Evolutionary conservation across 2,113 vertebrate genomes (phyloP), one percentile per base, ranked within the genome.

Genomic region (Laterallus jamaicensis): DNA sequence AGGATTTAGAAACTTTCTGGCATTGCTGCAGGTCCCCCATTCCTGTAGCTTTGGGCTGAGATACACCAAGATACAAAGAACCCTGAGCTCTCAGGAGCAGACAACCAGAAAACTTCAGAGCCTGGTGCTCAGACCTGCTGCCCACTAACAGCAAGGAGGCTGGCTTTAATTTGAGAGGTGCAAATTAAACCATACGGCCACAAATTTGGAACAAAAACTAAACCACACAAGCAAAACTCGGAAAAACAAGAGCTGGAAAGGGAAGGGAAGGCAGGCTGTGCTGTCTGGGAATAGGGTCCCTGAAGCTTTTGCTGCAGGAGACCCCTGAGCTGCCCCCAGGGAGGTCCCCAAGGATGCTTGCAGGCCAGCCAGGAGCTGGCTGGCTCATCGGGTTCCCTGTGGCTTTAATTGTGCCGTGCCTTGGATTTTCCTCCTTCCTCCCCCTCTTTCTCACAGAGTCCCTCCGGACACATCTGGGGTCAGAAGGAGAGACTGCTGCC

Each of bases 81-180:
- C 32, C 7, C 15, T 71, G 52, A 7, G 32, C 56, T 91, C 81
- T 62, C 13, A 29, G 59, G 44, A 52, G 49, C 39, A 89, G 63
- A 68, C 88, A 93, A 79, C 2, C 0, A 91, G 69, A 71, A 82
- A 82, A 60, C 17, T 32, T 3, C 8, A 4, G 74, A 59, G 15
- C 22, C 86, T 52, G 14, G 6, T 84, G 35, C 29, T 84, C 39
- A 64, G 81, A 78, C 22, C 52, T 29, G 19, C 73, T 88, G 69
- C 35, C 89, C 50, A 14, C 26, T 79, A 88, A 86, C 93, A 93
- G 66, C 70, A 73, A 87, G 94, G 71, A 73, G 87, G 39, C 71
- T 76, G 56, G 20, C 60, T 95, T 95, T 95, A 89, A 89, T 95
- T 89, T 87, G 89, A 82, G 84, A 92, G 58, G 94, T 95, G 95